A percentile compares a stretch with the other conserved stretches of the same genome.
phyloP scores from a whole-genome alignment of 2,797 vertebrate genomes.

The Sparus aurata region DNA sequence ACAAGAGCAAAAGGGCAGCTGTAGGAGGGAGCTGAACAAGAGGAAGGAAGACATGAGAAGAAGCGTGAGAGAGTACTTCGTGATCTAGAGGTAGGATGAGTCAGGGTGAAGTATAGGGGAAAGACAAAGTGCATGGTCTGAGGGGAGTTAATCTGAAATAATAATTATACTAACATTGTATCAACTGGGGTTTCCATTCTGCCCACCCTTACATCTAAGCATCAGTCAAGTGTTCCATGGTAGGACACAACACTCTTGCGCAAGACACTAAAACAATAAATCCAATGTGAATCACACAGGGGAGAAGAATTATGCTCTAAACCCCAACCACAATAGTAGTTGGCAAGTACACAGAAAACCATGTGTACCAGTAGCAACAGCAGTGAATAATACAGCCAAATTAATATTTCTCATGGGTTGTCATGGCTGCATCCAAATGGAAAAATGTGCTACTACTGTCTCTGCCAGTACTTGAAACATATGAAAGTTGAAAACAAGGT shows the following conservation, averaged over 20 bases:
- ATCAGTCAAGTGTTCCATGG: background rate
- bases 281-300: background rate
- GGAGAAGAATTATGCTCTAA: background rate
- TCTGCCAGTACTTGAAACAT: background rate
- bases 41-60: conserved; percentile 10
- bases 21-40: conserved; percentile 14
- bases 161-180: background rate
- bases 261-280: background rate
- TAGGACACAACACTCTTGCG: too few relatives aligned
- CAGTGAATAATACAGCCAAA: background rate
- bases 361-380: background rate
- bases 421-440: background rate
- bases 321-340: background rate
- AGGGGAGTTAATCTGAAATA: conserved; percentile 2
- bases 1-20: conserved; percentile 29
- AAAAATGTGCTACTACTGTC: background rate
- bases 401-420: background rate
- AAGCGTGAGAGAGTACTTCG: background rate
- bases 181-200: background rate
- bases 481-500: background rate
- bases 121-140: background rate
- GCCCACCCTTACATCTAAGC: background rate
- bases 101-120: background rate
- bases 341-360: background rate
- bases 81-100: background rate